Evolutionary conservation across 1,140 invertebrate genomes (phyloP).

Genomic region (Drosophila asahinai): DNA sequence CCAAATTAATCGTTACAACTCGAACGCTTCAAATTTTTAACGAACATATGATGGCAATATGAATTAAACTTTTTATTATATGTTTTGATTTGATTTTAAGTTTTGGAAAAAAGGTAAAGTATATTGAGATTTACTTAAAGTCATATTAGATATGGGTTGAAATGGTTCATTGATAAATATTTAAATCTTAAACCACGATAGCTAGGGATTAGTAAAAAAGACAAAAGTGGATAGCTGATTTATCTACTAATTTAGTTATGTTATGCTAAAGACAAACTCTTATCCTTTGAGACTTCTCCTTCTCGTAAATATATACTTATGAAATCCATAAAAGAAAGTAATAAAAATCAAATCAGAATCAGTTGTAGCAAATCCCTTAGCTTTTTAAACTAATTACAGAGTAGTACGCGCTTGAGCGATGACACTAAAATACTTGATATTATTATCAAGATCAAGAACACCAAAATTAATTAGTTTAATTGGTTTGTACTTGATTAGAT

Average conservation of each 20-base stretch:
- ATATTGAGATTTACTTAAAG: too few relatives aligned
- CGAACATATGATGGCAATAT: too few relatives aligned
- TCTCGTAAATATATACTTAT: too few relatives aligned
- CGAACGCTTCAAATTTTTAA: too few relatives aligned
- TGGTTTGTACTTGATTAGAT: not conserved
- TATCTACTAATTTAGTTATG: not conserved
- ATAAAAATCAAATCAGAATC: too few relatives aligned
- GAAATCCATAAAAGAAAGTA: not conserved
- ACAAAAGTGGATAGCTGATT: not conserved
- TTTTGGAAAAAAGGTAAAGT: too few relatives aligned
- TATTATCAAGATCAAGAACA: conserved; percentile 13
- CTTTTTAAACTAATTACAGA: not conserved
- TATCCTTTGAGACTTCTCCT: not conserved
- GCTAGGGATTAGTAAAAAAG: not conserved
- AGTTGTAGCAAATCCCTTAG: too few relatives aligned
- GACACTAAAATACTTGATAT: not conserved
- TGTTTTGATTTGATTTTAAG: too few relatives aligned
- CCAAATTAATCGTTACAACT: too few relatives aligned
- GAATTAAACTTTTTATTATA: too few relatives aligned
- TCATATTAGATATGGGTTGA: not conserved
- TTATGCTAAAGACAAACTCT: not conserved
- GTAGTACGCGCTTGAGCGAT: not conserved
- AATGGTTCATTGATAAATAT: not conserved
- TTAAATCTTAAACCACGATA: not conserved
- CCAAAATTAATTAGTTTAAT: not conserved